phyloP scores from a whole-genome alignment of 2,888 invertebrate species.

The Lepetodrilus schrolli region DNA sequence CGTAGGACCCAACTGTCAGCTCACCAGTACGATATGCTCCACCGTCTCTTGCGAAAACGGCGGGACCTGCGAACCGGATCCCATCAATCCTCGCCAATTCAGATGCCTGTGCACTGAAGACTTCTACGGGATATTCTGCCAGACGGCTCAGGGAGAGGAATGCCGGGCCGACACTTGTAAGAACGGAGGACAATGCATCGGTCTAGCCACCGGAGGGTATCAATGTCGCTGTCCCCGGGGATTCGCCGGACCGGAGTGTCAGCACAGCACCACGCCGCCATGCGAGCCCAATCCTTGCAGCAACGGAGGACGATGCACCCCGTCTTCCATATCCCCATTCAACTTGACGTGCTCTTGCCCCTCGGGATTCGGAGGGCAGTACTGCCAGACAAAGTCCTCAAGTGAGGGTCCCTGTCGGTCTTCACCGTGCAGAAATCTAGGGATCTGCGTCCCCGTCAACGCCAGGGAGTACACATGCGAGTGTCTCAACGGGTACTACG shows the following conservation, averaged over 20 bases:
- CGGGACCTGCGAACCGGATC: neutral
- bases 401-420: slow-evolving; percentile 22
- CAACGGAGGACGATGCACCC: slow-evolving; percentile 20
- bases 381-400: neutral
- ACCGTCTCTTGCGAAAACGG: slow-evolving; percentile 20
- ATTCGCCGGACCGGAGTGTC: neutral
- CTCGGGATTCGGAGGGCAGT: slow-evolving; percentile 18
- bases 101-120: neutral
- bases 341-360: slow-evolving; percentile 24
- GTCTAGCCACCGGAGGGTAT: neutral
- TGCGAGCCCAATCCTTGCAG: slow-evolving; percentile 22
- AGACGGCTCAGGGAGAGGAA: neutral
- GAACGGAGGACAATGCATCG: neutral
- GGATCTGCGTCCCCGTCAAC: neutral
- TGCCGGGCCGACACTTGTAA: neutral
- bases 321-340: neutral
- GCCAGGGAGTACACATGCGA: slow-evolving; percentile 1
- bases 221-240: neutral
- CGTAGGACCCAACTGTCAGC: slow-evolving; percentile 23
- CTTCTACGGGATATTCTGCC: neutral
- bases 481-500: slow-evolving; percentile 23
- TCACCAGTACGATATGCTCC: neutral
- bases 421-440: slow-evolving; percentile 7
- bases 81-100: neutral
- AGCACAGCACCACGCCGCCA: neutral